Conservation (phyloP, 1,140 invertebrate genomes). For the Gryllus bimaculatus region DNA sequence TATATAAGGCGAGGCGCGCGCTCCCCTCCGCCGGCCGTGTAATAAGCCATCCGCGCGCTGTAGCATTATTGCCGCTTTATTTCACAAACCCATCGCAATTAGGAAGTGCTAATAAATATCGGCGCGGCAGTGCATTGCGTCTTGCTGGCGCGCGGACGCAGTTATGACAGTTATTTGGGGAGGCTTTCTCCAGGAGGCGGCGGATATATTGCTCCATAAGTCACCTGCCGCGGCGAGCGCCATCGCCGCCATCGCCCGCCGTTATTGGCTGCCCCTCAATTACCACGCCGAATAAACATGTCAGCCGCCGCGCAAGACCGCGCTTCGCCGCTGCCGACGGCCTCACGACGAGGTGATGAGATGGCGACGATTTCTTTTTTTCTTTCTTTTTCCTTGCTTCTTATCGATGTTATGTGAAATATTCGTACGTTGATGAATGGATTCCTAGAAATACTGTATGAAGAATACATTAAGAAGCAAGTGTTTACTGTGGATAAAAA, state of each 20-base stretch:
- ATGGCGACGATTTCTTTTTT: not conserved
- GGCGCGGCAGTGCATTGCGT: not conserved
- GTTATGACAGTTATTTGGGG: not conserved
- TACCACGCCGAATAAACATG: not conserved
- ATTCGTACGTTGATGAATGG: no score
- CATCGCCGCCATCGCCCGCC: no score
- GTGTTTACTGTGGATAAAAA: no score
- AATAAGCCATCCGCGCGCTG: not conserved
- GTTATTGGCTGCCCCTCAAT: not conserved
- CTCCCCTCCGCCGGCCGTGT: not conserved
- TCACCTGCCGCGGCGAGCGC: not conserved
- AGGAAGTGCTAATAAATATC: not conserved
- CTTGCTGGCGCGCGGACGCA: not conserved
- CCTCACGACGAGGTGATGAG: not conserved
- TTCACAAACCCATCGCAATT: constrained; percentile 4
- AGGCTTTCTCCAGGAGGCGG: not conserved
- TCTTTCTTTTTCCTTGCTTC: no score
- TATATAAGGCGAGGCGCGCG: not conserved
- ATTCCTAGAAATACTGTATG: no score
- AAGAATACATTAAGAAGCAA: no score
- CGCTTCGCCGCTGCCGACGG: not conserved
- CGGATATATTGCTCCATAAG: constrained; percentile 1
- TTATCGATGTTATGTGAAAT: no score
- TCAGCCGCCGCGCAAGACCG: not conserved
- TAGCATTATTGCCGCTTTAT: constrained; percentile 4